A percentile compares a stretch with the other conserved stretches of the same genome.
These are phyloP conservation scores for Antrozous pallidus DNA, from an alignment of 2,797 vertebrate genomes.

Conservation along the genomic window DNA sequence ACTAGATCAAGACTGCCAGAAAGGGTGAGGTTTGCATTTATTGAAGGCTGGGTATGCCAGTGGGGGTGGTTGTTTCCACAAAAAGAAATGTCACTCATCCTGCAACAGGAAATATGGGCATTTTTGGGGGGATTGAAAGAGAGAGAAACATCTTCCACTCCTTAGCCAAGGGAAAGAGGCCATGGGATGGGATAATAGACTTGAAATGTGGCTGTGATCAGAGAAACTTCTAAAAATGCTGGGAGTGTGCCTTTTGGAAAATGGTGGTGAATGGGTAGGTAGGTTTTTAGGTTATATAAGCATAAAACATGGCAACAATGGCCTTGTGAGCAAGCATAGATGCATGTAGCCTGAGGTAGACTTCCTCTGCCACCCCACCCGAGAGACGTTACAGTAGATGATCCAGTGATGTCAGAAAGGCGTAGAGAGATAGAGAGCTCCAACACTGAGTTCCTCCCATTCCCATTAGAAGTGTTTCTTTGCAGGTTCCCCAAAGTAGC, in stretches of 20 bases:
- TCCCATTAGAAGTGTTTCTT: background rate
- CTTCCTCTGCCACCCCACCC: too few species aligned
- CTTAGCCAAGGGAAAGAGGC: background rate
- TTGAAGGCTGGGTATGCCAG: background rate
- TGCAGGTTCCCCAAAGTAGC: background rate
- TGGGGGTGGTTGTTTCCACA: background rate
- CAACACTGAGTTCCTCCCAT: too few species aligned
- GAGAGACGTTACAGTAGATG: background rate
- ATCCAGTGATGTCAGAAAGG: background rate
- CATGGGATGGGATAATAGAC: background rate
- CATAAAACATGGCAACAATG: background rate
- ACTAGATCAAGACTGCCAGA: background rate
- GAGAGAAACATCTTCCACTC: background rate
- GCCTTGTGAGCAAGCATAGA: background rate
- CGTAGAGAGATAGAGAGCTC: fast-evolving
- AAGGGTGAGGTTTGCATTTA: constrained; percentile 26
- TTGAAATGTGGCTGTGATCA: background rate
- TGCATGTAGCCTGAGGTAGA: fast-evolving
- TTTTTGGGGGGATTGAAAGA: background rate
- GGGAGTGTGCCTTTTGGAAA: background rate
- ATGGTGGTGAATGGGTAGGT: background rate
- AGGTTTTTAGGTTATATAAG: background rate
- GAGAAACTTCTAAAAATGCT: background rate
- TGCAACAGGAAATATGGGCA: background rate
- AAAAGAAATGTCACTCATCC: background rate